Base-by-base conservation (phyloP, 2,888 invertebrate species). In the Pemphredon lugubris region DNA sequence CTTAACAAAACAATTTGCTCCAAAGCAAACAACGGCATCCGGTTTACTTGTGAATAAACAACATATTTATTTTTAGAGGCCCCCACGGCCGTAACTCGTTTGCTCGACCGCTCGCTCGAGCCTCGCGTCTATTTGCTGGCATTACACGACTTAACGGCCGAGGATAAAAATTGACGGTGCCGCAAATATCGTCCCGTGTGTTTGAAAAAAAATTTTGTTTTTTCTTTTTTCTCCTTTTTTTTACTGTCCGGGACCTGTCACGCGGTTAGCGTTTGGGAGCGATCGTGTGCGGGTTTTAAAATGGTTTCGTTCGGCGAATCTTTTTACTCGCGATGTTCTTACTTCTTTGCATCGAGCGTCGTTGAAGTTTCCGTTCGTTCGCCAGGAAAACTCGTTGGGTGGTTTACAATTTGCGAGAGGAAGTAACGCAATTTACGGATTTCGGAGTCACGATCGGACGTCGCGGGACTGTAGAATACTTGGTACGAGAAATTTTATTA, bases 11-110 rank as follows among this genome's bases (percentile, higher is more conserved):
- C 89, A 89, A 89, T 89, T 89, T 88, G 86, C 87, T 89, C 89
- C 86, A 89, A 89, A 89, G 89, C 88, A 89, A 89, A 89, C 89
- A 89, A 84, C 84, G 88, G 88, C 89, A 89, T 89, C 89, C 89
- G 89, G 89, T 89, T 89, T 89, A 87, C 89, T 89, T 89, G 88
- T 89, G 89, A 89, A 89, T 89, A 89, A 89, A 89, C 89, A 89
- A 89, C 89, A 88, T 88, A 89, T 89, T 89, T 89, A 89, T 89
- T 89, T 89, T 89, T 88, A 89, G 89, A 89, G 87, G 83, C 82
- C 77, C 26, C 82, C 78, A 77, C 83, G 81, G 77, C 79, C 83
- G 82, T 82, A 79, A 82, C 80, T 82, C 77, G 80, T 72, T 79
- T 74, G 82, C 79, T 66, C 74, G 75, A 45, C 73, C 72, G 69